Evolutionary conservation across 2,113 vertebrate genomes (phyloP).

Genomic region (Tretioscincus oriximinensis): DNA sequence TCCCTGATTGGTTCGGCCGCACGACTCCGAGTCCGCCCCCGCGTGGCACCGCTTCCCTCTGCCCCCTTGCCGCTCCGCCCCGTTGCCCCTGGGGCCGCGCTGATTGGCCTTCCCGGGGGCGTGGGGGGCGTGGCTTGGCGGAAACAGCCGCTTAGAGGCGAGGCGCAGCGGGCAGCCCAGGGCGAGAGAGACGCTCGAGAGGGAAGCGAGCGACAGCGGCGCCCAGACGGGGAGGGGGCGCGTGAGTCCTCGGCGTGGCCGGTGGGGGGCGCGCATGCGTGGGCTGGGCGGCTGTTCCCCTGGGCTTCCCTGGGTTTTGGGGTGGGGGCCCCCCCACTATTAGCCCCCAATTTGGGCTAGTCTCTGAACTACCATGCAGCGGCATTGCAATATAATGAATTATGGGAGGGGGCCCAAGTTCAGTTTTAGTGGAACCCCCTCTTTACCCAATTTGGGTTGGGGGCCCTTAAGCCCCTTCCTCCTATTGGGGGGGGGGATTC

Average conservation of each 20-base stretch:
- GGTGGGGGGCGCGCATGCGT: constrained; percentile 6
- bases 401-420: not conserved
- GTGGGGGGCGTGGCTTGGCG: not conserved
- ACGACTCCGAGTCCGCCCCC: not conserved
- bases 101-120: not conserved
- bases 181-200: not conserved
- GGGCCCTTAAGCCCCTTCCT: not conserved
- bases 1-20: not conserved
- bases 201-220: not conserved
- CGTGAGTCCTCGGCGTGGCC: not conserved
- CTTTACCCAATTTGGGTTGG: not conserved
- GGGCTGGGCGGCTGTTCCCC: not conserved
- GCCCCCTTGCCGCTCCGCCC: not conserved
- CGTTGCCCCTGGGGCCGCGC: not conserved
- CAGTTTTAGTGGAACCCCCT: not conserved
- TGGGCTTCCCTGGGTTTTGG: too few relatives aligned
- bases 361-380: too few relatives aligned
- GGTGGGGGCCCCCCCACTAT: not conserved
- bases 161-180: not conserved
- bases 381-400: not conserved
- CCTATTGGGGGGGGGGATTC: not conserved
- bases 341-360: too few relatives aligned
- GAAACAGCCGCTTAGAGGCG: not conserved
- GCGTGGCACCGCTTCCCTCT: not conserved
- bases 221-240: not conserved